Base-by-base conservation (phyloP, 2,888 invertebrate genomes). In the Drosophila macrospina region DNA sequence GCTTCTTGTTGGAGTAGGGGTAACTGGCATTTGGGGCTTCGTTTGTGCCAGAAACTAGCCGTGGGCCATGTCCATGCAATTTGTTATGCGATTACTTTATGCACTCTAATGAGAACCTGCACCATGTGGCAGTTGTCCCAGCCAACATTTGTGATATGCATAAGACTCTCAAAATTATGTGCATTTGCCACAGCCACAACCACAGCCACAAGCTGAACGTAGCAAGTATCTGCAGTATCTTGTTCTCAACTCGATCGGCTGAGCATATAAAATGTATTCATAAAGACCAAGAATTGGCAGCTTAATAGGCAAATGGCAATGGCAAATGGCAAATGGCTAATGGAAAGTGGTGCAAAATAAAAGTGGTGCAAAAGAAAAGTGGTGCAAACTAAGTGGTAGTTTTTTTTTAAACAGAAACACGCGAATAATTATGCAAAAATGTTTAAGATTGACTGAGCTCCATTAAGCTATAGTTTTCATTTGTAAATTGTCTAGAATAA, bases 41-140 rank as follows among this genome's bases (percentile, higher is more conserved):
- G 36, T 37, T 44, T 11, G 26, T 13, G 44, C 26, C 13, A 44
- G 26, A 28, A 51, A 51, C 52, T 41, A 34, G 28, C 51, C 32
- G 10, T 39, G 34, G 52, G 52, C 65, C 34, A 47, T 47, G 15
- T 37, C 24, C 37, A 26, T 51, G 77, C 77, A 79, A 86, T 85
- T 83, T 83, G 76, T 80, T 82, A 51, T 48, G 52, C 60, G 85
- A 66, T 82, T 76, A 79, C 65, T 72, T 66, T 63, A 65, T 75
- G 77, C 69, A 72, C 63, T 61, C 69, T 74, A 78, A 80, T 80
- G 74, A 62, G 73, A 64, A 61, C n/a, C 51, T 52, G 59, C 59
- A 64, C 64, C 66, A 51, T 77, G 59, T 65, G 52, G 51, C 52
- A 65, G 37, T 41, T 45, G 44, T 45, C 47, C 54, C 32, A 47